Base-by-base conservation (phyloP, 1,140 invertebrate species). In the Fopius arisanus region DNA sequence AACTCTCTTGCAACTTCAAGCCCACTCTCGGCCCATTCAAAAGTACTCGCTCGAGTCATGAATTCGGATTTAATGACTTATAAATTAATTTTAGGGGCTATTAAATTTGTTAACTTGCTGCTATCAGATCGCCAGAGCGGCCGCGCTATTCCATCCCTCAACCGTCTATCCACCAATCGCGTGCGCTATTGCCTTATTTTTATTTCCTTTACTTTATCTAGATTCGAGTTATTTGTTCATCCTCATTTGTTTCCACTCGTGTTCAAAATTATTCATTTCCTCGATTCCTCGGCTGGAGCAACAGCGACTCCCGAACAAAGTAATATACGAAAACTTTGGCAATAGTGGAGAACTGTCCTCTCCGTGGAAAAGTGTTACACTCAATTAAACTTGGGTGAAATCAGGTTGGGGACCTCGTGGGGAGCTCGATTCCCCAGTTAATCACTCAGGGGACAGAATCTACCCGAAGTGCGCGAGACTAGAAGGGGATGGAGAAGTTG, bases 341-440 rank as follows among this genome's bases (percentile, higher is more conserved):
- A 59, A 59, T 28, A 59, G 21, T 23, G 23, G 76, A 74, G 75
- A 75, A 76, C 54, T 73, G 75, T 77, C 78, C 67, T 75, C 51
- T 51, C 74, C 41, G 70, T 67, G 62, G 73, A 74, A 72, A 70
- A 79, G 79, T 78, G 80, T 76, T 79, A 78, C 83, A 85, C 82
- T 84, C 83, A 84, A 87, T 87, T 86, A 87, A 86, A 86, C 83
- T 84, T 83, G 43, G 78, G 79, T 80, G 81, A 85, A 86, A 85
- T 85, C 84, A 82, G 78, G 77, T 72, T 80, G 74, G 76, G 75
- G 79, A 78, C 76, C 74, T 72, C 68, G 78, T 74, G 29, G n/a
- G n/a, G n/a, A 48, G 65, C 33, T 41, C 43, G 23, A 43, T 23
- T 41, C 21, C 33, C 54, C 31, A 26, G 19, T 28, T 54, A 54